Evolutionary conservation across 1,140 invertebrate species (phyloP), one percentile per base, ranked within the genome.

Genomic region (Gryon sp.): DNA sequence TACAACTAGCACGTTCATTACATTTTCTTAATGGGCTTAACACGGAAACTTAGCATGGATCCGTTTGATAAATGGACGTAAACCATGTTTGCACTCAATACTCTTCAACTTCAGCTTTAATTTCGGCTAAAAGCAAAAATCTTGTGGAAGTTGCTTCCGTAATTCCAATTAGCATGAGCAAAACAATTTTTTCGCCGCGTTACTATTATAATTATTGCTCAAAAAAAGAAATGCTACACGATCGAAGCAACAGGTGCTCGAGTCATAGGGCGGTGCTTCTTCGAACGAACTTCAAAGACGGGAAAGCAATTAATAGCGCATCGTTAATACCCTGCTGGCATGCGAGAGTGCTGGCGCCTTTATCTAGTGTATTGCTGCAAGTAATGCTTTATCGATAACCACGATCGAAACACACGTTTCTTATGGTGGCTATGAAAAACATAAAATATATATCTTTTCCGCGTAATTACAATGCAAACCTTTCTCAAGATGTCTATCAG

Each of bases 221-320:
- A 16, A 24, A n/a, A n/a, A n/a, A 68, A 57, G 48, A 36, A 69
- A 59, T 12, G 18, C 41, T 63, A 45, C 24, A 20, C 46, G 59
- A 48, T 52, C 14, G 30, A 22, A 52, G 52, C 50, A 74, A 74
- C 70, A 74, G 70, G 70, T 74, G 70, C 53, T 45, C 48, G 62
- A 74, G 53, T 60, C 70, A 34, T 26, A 32, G 70, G 60, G 70
- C 60, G 70, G 60, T 66, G 40, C 76, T 72, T 76, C 38, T 52
- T 55, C 57, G 45, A 55, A 28, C 36, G 30, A 60, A 73, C 62
- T 68, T 53, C 63, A 63, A 66, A 63, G 65, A 62, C 46, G 78
- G 75, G 76, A 62, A 76, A 83, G 81, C 81, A 83, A 83, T 83
- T 83, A 83, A 83, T 83, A 83, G 81, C 76, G 73, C 75, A 79